phyloP scores from a whole-genome alignment of 1,140 invertebrate species.

The Gryon sp. region DNA sequence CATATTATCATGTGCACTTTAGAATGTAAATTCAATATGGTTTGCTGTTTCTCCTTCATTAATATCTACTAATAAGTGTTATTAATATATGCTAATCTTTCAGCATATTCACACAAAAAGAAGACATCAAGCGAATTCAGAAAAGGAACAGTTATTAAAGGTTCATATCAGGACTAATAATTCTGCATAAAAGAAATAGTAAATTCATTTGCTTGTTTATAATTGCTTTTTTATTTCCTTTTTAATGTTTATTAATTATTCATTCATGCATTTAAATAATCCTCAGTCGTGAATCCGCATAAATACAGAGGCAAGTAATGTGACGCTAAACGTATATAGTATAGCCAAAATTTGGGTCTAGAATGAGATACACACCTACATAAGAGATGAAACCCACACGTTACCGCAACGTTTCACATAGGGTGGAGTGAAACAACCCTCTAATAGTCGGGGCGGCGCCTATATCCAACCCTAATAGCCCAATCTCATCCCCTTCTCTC shows the following conservation, averaged over 20 bases:
- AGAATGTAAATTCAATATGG: constrained; percentile 42
- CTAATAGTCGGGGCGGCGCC: constrained; percentile 79
- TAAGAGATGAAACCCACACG: constrained; percentile 53
- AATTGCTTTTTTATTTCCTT: constrained; percentile 9
- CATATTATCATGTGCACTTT: too few species aligned
- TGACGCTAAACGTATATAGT: constrained; percentile 35
- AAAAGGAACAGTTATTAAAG: constrained; percentile 28
- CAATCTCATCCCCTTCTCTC: constrained; percentile 71
- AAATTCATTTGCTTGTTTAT: constrained; percentile 44
- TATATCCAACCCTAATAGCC: constrained; percentile 78
- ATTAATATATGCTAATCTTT: constrained; percentile 48
- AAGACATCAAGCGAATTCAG: constrained; percentile 24
- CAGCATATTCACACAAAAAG: constrained; percentile 41
- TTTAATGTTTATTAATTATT: constrained; percentile 32
- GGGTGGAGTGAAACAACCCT: constrained; percentile 75
- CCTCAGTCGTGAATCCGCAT: constrained; percentile 22
- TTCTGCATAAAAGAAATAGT: constrained; percentile 10
- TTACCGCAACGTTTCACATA: constrained; percentile 58
- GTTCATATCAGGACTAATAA: constrained; percentile 22
- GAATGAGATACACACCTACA: constrained; percentile 61
- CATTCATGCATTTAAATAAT: constrained; percentile 42
- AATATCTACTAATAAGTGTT: constrained; percentile 42
- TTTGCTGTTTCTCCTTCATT: constrained; percentile 29
- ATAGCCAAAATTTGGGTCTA: constrained; percentile 39
- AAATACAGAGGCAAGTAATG: constrained; percentile 30